Base-by-base conservation (phyloP, 2,888 invertebrate species). In the Eristalis intricaria region DNA sequence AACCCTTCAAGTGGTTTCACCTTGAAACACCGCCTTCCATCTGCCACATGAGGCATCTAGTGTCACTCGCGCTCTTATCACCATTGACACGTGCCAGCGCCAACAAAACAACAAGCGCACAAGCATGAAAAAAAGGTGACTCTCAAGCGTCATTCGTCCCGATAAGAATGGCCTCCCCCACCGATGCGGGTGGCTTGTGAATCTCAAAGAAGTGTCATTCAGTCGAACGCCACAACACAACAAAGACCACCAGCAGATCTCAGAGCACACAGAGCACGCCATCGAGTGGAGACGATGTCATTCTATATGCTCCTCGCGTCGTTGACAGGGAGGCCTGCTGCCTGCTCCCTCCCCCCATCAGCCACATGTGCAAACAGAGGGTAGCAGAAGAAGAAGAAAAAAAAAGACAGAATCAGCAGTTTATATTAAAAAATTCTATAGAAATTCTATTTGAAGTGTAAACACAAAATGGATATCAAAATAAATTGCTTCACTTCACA, bases 401-500 rank as follows among this genome's bases (percentile, higher is more conserved):
- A 19, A 43, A 35, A 61, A 26, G n/a, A 68, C 26, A 8, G n/a
- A 35, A 23, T 35, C 43, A 82, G 63, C 75, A 80, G 84, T 76
- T 84, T 84, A 74, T 84, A 87, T 87, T 87, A 76, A 87, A 87
- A 87, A 87, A 87, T 80, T 79, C 84, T 76, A 64, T 64, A 65
- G 78, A 82, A 82, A 82, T 82, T 86, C 85, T 86, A 82, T 87
- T 87, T 65, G 60, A 38, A 71, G 76, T 87, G 84, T 65, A 87
- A 87, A 76, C 76, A 84, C 76, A 87, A 83, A 83, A 84, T 80
- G 87, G 80, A 80, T 84, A 84, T 84, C 84, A 76, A 87, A 87
- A 87, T 87, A 87, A 87, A 87, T 87, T 87, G 87, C 87, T 84
- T 84, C 87, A 87, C 84, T 87, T 87, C 84, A 84, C 87, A 83